Conservation (phyloP, 2,888 invertebrate genomes). For the Agriopis aurantiaria region DNA sequence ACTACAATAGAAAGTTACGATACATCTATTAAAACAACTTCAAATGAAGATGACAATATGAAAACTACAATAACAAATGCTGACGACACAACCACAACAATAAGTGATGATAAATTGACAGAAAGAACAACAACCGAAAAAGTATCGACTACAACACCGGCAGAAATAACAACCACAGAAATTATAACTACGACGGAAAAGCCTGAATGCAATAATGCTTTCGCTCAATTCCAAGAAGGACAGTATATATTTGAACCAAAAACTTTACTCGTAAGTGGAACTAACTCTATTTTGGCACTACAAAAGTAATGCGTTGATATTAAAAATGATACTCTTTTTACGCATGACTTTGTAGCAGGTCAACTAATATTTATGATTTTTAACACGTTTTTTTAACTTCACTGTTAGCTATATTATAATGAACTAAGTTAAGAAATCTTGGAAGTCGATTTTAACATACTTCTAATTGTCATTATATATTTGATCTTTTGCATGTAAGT, state of each 20-base stretch:
- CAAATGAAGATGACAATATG: neutral
- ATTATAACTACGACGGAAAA: slow-evolving; percentile 1
- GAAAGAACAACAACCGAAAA: slow-evolving; percentile 3
- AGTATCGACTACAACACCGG: neutral
- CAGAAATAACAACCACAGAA: slow-evolving; percentile 5
- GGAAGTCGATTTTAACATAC: no score
- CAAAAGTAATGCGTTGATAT: no score
- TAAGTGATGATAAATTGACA: neutral
- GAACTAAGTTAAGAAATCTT: no score
- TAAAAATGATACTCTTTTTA: no score
- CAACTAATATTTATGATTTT: no score
- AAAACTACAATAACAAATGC: neutral
- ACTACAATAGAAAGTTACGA: neutral
- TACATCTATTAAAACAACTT: neutral
- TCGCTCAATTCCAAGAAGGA: neutral
- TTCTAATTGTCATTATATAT: no score
- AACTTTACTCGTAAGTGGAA: slow-evolving; percentile 1
- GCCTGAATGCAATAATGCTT: neutral
- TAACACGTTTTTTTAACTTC: no score
- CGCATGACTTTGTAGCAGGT: no score
- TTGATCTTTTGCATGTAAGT: no score
- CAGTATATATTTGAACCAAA: neutral
- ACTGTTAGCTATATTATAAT: no score
- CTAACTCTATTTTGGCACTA: neutral
- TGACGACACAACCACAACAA: neutral